These are phyloP conservation scores for Microtus ochrogaster DNA, from an alignment of 2,113 vertebrate species.

Conservation along the genomic window DNA sequence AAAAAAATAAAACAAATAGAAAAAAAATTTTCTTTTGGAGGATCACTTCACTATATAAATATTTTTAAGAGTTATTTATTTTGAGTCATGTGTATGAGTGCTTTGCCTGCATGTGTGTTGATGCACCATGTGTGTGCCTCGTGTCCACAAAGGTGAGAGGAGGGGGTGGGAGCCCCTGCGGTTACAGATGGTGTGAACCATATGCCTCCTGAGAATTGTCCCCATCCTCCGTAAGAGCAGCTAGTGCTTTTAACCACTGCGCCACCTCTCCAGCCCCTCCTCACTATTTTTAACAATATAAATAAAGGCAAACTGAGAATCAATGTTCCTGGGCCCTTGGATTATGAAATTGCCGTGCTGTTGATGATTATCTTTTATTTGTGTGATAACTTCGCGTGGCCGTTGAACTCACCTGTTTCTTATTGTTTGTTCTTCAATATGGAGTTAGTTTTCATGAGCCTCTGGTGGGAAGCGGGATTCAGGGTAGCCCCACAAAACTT, in stretches of 20 bases:
- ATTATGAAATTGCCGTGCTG: background rate
- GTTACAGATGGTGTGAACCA: background rate
- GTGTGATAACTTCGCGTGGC: background rate
- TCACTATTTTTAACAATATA: background rate
- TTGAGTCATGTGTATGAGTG: background rate
- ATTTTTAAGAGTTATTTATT: background rate
- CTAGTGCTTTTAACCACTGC: background rate
- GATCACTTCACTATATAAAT: background rate
- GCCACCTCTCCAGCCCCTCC: background rate
- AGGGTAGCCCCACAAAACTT: background rate
- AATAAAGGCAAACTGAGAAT: background rate
- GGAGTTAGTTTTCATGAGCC: slow-evolving; percentile 24
- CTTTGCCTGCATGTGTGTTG: background rate
- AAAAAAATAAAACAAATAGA: too few species aligned
- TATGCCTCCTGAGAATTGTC: too few species aligned
- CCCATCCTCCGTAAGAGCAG: background rate
- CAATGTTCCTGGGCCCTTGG: background rate
- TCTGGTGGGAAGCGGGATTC: background rate
- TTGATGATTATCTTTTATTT: background rate
- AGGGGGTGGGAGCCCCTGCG: too few species aligned
- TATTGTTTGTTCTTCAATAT: background rate
- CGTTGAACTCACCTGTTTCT: background rate
- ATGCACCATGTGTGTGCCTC: too few species aligned
- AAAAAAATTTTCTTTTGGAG: background rate
- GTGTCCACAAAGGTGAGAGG: background rate